These are phyloP conservation scores for Bettongia penicillata DNA, from an alignment of 2,113 vertebrate species.

Conservation along the genomic window DNA sequence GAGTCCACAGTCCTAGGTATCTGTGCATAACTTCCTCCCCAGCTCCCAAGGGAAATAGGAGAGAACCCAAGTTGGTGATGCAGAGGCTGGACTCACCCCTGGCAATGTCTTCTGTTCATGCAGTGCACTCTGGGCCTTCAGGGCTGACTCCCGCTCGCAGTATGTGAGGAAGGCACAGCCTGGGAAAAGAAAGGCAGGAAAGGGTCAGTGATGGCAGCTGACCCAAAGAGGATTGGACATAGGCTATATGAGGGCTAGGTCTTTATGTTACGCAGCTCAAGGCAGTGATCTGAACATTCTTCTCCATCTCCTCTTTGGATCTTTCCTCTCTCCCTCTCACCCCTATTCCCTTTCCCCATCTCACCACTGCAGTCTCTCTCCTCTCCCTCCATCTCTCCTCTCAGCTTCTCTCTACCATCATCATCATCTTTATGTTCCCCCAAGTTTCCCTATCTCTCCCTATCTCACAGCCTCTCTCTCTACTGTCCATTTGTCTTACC, in stretches of 20 bases:
- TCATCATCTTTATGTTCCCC: background rate
- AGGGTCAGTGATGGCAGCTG: slow-evolving; percentile 74
- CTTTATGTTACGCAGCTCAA: slow-evolving; percentile 42
- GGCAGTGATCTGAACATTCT: slow-evolving; percentile 23
- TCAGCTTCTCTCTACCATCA: background rate
- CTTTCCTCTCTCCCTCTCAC: slow-evolving; percentile 50
- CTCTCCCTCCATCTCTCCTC: slow-evolving; percentile 47
- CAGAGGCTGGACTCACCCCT: slow-evolving; percentile 84
- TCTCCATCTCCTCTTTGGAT: background rate
- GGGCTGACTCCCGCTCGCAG: slow-evolving; percentile 90
- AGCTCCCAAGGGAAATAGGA: slow-evolving; percentile 66
- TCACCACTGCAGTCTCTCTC: slow-evolving; percentile 46
- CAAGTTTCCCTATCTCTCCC: background rate
- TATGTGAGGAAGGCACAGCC: slow-evolving; percentile 91
- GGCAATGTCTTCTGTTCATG: slow-evolving; percentile 91
- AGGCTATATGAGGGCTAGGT: background rate
- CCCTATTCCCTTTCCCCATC: background rate
- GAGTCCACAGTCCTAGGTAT: background rate
- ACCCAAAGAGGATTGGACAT: background rate
- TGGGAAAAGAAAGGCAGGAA: slow-evolving; percentile 74
- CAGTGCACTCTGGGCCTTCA: slow-evolving; percentile 90
- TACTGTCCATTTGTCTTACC: background rate
- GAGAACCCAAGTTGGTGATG: slow-evolving; percentile 26
- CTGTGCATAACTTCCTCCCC: slow-evolving; percentile 9
- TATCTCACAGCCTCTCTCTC: background rate